Evolutionary conservation across 2,797 vertebrate species (phyloP).

Genomic region (Phrynocephalus forsythii): DNA sequence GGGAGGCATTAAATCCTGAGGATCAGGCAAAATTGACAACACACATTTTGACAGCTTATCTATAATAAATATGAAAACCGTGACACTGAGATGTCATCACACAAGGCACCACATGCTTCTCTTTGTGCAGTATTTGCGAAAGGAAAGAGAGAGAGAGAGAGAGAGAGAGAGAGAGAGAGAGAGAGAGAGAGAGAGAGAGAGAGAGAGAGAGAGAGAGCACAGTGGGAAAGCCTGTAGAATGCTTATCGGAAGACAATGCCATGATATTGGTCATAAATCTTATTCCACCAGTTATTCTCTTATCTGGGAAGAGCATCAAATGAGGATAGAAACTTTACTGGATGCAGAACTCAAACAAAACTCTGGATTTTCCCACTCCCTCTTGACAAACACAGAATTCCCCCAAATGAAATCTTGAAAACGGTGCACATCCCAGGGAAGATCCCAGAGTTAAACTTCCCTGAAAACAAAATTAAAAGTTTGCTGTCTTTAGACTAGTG

Average conservation of each 20-base stretch:
- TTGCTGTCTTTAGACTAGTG: no score
- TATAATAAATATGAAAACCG: conserved; percentile 87
- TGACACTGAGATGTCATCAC: conserved; percentile 79
- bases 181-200: background rate
- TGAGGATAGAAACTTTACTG: no score
- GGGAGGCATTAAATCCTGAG: conserved; percentile 81
- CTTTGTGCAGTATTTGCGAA: conserved; percentile 77
- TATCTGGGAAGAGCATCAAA: no score
- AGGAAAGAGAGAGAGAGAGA: background rate
- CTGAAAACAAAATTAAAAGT: no score
- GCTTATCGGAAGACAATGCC: background rate
- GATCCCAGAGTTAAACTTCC: background rate
- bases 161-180: background rate
- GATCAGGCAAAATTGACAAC: conserved; percentile 85
- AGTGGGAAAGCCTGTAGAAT: background rate
- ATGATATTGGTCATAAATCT: conserved; percentile 6
- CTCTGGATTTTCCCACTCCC: background rate
- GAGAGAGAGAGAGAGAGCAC: background rate
- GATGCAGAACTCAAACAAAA: background rate
- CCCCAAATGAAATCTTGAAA: background rate
- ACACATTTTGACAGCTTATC: conserved; percentile 85
- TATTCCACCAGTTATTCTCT: background rate
- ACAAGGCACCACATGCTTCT: conserved; percentile 77
- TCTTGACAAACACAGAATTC: background rate
- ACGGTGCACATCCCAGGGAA: background rate